These are phyloP conservation scores for Mixornis gularis DNA, from an alignment of 2,113 vertebrate genomes.

Conservation along the genomic window DNA sequence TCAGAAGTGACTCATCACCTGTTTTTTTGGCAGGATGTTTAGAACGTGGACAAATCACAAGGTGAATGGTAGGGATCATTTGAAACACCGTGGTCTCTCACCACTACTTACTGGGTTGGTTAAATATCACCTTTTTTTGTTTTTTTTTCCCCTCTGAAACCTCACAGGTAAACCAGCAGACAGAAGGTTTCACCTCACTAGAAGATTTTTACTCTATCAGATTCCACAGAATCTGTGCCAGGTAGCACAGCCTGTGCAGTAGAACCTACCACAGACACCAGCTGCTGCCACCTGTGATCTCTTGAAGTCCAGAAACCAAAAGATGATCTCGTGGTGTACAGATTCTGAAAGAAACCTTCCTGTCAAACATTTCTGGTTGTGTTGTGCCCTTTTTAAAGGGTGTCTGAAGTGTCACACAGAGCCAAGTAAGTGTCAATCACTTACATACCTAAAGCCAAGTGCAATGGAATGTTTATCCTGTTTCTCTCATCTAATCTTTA, in stretches of 20 bases:
- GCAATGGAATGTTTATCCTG: background rate
- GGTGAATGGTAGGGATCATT: slow-evolving; percentile 19
- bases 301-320: background rate
- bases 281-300: background rate
- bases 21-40: slow-evolving; percentile 53
- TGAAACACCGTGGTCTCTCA: background rate
- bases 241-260: background rate
- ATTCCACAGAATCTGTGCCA: background rate
- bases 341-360: background rate
- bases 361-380: background rate
- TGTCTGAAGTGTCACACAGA: background rate
- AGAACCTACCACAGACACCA: background rate
- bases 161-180: background rate
- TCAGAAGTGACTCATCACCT: slow-evolving; percentile 64
- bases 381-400: background rate
- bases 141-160: background rate
- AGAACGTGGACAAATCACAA: slow-evolving; percentile 51
- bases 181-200: background rate
- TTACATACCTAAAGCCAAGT: background rate
- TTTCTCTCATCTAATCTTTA: background rate
- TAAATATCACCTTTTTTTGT: background rate
- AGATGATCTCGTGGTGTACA: background rate
- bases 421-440: background rate
- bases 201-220: background rate
- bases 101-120: background rate